Conservation (phyloP, 2,888 invertebrate genomes). For the Altica lythri region DNA sequence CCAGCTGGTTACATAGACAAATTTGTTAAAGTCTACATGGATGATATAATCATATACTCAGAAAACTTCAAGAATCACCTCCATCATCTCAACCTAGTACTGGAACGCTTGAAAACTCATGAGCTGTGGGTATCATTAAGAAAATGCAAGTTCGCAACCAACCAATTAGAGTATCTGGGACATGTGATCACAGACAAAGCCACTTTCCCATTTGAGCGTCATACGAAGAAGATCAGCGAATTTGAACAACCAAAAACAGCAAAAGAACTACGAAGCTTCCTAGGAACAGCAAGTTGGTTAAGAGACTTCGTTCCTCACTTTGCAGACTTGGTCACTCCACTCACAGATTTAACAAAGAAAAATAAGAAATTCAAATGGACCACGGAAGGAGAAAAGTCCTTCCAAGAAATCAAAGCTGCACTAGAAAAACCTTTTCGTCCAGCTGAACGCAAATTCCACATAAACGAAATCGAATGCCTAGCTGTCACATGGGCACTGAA, state of each 20-base stretch:
- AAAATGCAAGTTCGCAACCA: conserved; percentile 32
- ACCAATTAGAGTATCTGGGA: conserved; percentile 26
- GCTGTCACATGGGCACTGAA: conserved; percentile 22
- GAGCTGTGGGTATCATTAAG: too few relatives aligned
- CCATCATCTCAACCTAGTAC: too few relatives aligned
- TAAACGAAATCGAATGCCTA: conserved; percentile 34
- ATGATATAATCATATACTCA: conserved; percentile 42
- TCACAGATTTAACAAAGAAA: conserved; percentile 35
- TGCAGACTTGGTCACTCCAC: conserved; percentile 34
- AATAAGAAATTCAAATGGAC: too few relatives aligned
- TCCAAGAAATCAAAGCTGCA: conserved; percentile 26
- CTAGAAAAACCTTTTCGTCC: conserved; percentile 22
- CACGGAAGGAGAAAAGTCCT: conserved; percentile 26
- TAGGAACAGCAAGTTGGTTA: conserved; percentile 38
- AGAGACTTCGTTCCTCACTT: too few relatives aligned
- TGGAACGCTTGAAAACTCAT: too few relatives aligned
- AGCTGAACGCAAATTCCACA: conserved; percentile 18
- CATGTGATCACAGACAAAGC: conserved; percentile 25
- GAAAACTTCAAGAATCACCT: conserved; percentile 27
- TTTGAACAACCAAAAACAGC: conserved; percentile 18
- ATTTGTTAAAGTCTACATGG: conserved; percentile 41
- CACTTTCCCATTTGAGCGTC: too few relatives aligned
- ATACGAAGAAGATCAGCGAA: too few relatives aligned
- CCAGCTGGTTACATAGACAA: conserved; percentile 7
- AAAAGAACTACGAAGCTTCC: conserved; percentile 33